Evolutionary conservation across 2,888 invertebrate species (phyloP), one percentile per base, ranked within the genome.

Genomic region (Oegoconia quadripuncta): DNA sequence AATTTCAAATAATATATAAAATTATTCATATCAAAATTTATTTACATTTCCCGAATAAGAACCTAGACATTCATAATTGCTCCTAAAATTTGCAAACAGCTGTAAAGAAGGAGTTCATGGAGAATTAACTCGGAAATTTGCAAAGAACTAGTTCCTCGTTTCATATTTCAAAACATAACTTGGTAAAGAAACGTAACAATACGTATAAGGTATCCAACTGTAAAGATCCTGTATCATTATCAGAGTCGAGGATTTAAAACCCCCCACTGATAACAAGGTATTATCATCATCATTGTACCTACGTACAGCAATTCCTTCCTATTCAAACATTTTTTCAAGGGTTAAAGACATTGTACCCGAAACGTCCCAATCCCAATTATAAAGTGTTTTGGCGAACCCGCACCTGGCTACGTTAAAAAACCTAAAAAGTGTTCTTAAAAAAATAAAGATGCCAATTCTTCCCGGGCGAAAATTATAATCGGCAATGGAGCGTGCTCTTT

Each of bases 401-500:
- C 83, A 83, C 73, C 81, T 79, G 84, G 80, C 49, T 54, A 48
- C 45, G 50, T 54, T 50, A 61, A 62, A 64, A 58, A 37, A 47
- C 42, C 38, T 39, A 18, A 22, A 36, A 44, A 34, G n/a, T 44
- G 39, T 31, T 30, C 28, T 29, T 18, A 22, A 37, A 45, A 44
- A 54, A 55, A 57, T 58, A 52, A 59, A 54, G 50, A 52, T 52
- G 55, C 56, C 64, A 56, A 68, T 68, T 69, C 59, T 60, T 59
- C 42, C 52, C 60, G 50, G 57, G 64, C 69, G 63, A 69, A 74
- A 75, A 74, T 76, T 69, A 74, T 77, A 74, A 80, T 76, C 72
- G 74, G 78, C 81, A 81, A 79, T 79, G 82, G 74, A 79, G 81
- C 81, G 74, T 75, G 67, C 64, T 55, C 43, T 53, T 61, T 82